These are phyloP conservation scores for Physeter macrocephalus DNA, from an alignment of 2,113 vertebrate genomes.

Conservation along the genomic window DNA sequence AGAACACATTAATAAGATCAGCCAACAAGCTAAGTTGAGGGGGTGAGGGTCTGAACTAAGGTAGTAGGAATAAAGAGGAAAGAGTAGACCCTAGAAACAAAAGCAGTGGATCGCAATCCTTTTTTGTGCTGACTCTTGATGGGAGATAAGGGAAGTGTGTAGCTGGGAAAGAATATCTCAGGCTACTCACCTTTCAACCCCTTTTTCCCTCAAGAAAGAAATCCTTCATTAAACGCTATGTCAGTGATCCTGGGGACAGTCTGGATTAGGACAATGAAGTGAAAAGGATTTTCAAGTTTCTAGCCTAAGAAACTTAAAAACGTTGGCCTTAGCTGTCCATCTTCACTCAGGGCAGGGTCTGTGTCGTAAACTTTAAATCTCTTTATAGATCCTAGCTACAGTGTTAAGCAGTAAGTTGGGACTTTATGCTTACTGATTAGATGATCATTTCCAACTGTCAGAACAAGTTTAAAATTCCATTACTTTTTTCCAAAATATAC, in stretches of 20 bases:
- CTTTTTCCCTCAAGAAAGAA: not conserved
- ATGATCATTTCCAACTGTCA: not conserved
- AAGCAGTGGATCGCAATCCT: not conserved
- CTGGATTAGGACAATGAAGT: not conserved
- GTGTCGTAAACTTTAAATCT: not conserved
- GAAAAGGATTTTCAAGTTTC: not conserved
- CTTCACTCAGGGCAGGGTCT: not conserved
- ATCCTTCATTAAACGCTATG: not conserved
- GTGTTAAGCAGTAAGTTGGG: not conserved
- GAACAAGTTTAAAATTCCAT: not conserved
- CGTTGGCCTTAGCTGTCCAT: not conserved
- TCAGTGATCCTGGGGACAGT: not conserved
- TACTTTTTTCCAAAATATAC: not conserved
- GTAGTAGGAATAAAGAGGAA: not conserved
- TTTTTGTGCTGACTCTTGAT: not conserved
- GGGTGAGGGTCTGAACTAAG: not conserved
- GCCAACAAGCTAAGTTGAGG: not conserved
- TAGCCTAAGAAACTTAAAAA: not conserved
- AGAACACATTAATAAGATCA: rapidly evolving
- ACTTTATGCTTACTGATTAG: not conserved
- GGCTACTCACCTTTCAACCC: not conserved
- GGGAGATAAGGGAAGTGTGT: not conserved
- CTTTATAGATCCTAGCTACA: not conserved
- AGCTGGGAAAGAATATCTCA: not conserved
- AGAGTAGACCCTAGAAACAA: not conserved